Evolutionary conservation across 2,797 vertebrate species (phyloP).

Genomic region (Gorsachius magnificus): DNA sequence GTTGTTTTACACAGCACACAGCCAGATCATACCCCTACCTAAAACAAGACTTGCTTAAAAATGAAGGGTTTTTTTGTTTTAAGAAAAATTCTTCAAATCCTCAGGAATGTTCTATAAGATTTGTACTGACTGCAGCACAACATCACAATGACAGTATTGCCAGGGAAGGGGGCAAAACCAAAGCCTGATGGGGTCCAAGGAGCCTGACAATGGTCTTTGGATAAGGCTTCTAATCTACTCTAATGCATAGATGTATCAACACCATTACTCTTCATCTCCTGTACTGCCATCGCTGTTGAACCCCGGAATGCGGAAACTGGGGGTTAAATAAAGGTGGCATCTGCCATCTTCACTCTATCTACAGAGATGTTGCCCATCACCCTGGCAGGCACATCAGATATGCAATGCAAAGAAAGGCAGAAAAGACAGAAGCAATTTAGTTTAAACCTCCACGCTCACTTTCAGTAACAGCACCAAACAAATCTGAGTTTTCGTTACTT

Average conservation of each 20-base stretch:
- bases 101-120: background rate
- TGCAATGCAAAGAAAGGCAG: background rate
- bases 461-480: background rate
- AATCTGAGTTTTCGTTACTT: background rate
- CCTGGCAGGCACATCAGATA: background rate
- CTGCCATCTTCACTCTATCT: background rate
- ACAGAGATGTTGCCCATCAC: background rate
- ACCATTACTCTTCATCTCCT: background rate
- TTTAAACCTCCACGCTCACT: background rate
- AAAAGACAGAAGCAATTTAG: background rate
- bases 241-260: background rate
- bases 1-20: background rate
- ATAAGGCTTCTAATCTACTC: background rate
- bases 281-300: rapidly evolving
- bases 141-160: background rate
- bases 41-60: background rate
- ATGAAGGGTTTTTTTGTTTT: background rate
- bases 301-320: background rate
- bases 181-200: background rate
- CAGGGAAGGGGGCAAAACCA: background rate
- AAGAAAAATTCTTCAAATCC: background rate
- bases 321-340: background rate
- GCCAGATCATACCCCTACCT: background rate
- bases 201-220: background rate
- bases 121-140: background rate